A percentile compares a stretch with the other conserved stretches of the same genome.
Conservation (phyloP, 2,888 invertebrate genomes). For the Atherix ibis region DNA sequence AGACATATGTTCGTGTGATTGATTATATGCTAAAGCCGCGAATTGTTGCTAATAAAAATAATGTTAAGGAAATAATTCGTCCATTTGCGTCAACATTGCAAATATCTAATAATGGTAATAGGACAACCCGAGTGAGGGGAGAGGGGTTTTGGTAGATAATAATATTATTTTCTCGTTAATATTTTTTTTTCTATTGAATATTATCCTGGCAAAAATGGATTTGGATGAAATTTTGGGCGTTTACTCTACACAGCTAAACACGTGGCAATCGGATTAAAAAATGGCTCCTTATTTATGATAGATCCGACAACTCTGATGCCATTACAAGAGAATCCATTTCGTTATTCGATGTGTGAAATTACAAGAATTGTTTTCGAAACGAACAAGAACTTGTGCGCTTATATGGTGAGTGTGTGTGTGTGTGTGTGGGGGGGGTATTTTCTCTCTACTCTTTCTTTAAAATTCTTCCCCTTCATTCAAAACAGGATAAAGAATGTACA, state of each 20-base stretch:
- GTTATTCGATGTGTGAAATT: conserved; percentile 34
- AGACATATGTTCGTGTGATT: neutral
- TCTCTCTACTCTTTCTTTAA: no score
- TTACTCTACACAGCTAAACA: conserved; percentile 32
- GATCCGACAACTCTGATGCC: conserved; percentile 41
- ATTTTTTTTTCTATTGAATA: no score
- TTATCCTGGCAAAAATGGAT: no score
- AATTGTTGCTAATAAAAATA: neutral
- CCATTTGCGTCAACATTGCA: neutral
- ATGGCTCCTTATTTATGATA: conserved; percentile 42
- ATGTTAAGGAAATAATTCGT: neutral
- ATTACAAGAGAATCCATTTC: conserved; percentile 32
- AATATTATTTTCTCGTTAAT: no score
- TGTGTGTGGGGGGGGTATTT: no score
- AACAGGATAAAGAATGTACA: no score
- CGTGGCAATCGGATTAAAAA: conserved; percentile 41
- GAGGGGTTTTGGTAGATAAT: no score
- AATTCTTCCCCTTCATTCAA: no score
- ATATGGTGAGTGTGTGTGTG: no score
- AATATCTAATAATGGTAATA: conserved; percentile 5
- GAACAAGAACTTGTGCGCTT: no score
- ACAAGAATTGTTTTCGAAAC: conserved; percentile 37
- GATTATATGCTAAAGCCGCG: conserved; percentile 3
- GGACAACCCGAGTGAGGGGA: no score
- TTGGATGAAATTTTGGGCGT: no score